Evolutionary conservation across 2,888 invertebrate genomes (phyloP), one percentile per base, ranked within the genome.

Genomic region (Automeris io): DNA sequence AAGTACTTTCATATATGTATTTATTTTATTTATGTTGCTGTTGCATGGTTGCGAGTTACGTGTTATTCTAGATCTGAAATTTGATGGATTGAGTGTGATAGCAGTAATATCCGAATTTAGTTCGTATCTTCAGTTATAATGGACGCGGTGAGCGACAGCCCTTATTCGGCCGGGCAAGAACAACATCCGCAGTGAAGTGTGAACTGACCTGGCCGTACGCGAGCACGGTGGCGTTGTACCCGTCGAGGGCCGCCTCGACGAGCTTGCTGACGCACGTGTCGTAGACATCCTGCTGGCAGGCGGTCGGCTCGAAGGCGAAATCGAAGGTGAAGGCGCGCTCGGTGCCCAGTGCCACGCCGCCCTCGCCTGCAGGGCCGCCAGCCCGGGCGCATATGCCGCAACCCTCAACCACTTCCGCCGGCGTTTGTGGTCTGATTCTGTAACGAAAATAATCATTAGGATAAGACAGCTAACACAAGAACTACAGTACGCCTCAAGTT

Each of bases 301-400:
- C 88, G 39, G 86, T 88, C 38, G 92, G 93, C 73, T 98, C 97
- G 79, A 96, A 99, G 32, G 99, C 98, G 76, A 93, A 93, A 85
- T 99, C 97, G 82, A 96, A 99, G 16, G 98, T 98, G 86, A 98
- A 98, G 33, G 95, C 94, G 65, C 97, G 95, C 80, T 98, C 97
- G 24, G 94, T 92, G 38, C 98, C 98, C 29, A 99, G 89, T 49
- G 95, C 92, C 23, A 99, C 93, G 70, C 97, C 97, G 0, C 96
- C 97, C 60, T 97, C 97, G 26, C 93, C 94, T 1, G 94, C 93
- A 12, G 94, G 92, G 35, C 98, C 97, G 33, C 92, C 93, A 13
- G 98, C 97, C 39, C 92, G 90, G 0, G 97, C 97, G 78, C 98
- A 98, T 40, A 96, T 90, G 43, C 96, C 93, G 73, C 97, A 97